These are phyloP conservation scores for Enteromius fasciolatus DNA, from an alignment of 2,797 vertebrate species.

Conservation along the genomic window DNA sequence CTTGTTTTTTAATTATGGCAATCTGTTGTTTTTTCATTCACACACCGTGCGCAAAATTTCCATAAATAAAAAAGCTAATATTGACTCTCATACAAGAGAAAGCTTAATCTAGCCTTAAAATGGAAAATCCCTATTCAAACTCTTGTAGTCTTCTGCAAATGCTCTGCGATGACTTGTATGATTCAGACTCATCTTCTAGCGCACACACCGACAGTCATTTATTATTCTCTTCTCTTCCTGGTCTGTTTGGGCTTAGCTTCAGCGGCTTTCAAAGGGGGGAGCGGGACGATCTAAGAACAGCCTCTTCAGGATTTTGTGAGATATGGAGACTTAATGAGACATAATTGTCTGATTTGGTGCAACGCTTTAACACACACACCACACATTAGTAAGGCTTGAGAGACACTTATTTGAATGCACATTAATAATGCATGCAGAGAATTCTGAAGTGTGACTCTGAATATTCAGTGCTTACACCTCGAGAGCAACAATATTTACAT, in stretches of 20 bases:
- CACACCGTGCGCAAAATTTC: neutral
- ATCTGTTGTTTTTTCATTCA: neutral
- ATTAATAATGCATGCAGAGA: constrained; percentile 47
- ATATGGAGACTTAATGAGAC: constrained; percentile 36
- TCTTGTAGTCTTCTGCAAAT: neutral
- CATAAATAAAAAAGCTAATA: neutral
- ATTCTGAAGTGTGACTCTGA: constrained; percentile 43
- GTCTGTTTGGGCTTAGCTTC: constrained; percentile 16
- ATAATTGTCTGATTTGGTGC: constrained; percentile 32
- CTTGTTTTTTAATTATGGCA: neutral
- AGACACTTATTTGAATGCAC: constrained; percentile 41
- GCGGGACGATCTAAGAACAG: constrained; percentile 17
- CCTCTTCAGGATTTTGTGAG: constrained; percentile 22
- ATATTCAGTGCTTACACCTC: constrained; percentile 25
- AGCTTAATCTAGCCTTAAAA: neutral
- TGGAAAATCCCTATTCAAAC: neutral
- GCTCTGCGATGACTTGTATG: neutral
- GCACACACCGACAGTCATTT: constrained; percentile 4
- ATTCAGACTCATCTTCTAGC: neutral
- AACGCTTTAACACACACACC: neutral
- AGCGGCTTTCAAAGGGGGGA: constrained; percentile 1
- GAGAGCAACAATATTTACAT: constrained; percentile 47
- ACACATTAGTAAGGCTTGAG: constrained; percentile 36
- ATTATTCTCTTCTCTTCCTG: constrained; percentile 5
- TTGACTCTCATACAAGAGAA: neutral